phyloP scores from a whole-genome alignment of 2,888 invertebrate species.

The Hypercompe scribonia region DNA sequence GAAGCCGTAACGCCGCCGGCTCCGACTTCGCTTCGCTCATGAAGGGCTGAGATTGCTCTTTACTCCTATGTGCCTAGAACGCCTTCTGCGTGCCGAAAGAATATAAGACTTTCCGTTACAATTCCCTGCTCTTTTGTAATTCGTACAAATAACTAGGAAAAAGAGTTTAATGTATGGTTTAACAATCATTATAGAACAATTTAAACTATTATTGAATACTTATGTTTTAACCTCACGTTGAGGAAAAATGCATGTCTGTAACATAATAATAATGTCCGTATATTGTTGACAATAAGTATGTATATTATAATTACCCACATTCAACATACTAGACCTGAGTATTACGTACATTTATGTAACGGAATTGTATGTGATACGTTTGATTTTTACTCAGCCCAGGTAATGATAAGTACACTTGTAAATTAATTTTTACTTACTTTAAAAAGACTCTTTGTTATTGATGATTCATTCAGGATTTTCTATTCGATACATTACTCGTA shows the following conservation, averaged over 20 bases:
- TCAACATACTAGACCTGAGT: background rate
- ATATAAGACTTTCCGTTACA: background rate
- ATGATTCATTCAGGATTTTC: too few relatives aligned
- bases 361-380: too few relatives aligned
- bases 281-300: background rate
- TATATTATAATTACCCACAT: background rate
- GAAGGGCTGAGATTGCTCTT: background rate
- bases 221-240: background rate
- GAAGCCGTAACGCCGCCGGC: too few relatives aligned
- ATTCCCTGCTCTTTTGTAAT: background rate
- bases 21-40: background rate
- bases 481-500: too few relatives aligned
- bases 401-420: too few relatives aligned
- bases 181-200: background rate
- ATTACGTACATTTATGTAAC: too few relatives aligned
- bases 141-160: background rate
- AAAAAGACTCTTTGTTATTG: too few relatives aligned
- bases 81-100: background rate
- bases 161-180: background rate
- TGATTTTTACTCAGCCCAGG: too few relatives aligned
- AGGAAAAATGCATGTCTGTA: background rate
- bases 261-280: background rate
- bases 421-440: too few relatives aligned
- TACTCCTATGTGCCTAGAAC: background rate
- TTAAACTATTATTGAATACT: slow-evolving; percentile 1